Conservation (phyloP, 2,113 vertebrate species). For the Lota lota region DNA sequence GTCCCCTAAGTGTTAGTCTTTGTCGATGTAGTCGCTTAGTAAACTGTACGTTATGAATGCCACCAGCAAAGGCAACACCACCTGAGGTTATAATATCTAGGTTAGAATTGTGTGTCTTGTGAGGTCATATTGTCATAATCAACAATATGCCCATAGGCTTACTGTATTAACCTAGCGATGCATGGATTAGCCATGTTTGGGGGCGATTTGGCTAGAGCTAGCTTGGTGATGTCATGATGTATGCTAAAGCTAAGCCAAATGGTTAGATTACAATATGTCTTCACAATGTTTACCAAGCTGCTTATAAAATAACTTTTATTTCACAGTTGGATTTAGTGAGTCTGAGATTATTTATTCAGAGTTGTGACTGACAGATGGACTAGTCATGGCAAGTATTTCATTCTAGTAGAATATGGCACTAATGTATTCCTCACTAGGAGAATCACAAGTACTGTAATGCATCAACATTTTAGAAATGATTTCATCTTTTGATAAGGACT, state of each 20-base stretch:
- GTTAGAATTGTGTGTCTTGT: not conserved
- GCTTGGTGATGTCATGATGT: constrained; percentile 15
- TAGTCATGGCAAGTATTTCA: too few relatives aligned
- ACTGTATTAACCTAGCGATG: constrained; percentile 17
- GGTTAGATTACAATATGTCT: not conserved
- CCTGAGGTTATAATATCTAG: not conserved
- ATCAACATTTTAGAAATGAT: too few relatives aligned
- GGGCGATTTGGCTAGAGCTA: constrained; percentile 9
- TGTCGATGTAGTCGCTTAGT: not conserved
- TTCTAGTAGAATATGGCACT: too few relatives aligned
- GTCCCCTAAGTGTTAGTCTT: not conserved
- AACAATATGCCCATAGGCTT: constrained; percentile 14
- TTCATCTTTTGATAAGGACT: too few relatives aligned
- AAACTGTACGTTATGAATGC: not conserved
- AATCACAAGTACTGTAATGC: too few relatives aligned
- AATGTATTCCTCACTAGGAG: too few relatives aligned
- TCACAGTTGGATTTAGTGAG: too few relatives aligned
- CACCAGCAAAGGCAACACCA: too few relatives aligned
- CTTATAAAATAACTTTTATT: too few relatives aligned
- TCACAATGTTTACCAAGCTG: not conserved
- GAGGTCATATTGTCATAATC: constrained; percentile 22
- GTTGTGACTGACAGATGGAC: too few relatives aligned
- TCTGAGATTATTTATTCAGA: too few relatives aligned
- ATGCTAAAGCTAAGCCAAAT: not conserved
- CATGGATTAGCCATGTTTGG: constrained; percentile 28